Conservation (phyloP, 2,888 invertebrate genomes). For the Podabrus alpinus region DNA sequence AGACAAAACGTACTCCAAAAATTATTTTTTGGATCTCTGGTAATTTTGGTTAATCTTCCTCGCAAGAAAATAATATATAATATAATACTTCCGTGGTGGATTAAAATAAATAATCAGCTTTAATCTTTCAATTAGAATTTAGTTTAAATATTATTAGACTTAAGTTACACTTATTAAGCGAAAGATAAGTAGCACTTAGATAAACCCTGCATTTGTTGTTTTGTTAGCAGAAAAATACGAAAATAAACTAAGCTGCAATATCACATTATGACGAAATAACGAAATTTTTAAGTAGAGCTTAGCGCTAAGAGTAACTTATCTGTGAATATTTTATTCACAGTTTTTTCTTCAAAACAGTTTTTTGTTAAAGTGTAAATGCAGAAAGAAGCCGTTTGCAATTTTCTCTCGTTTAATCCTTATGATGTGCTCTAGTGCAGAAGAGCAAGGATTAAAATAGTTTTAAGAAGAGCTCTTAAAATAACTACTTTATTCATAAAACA, state of each 20-base stretch:
- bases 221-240: no score
- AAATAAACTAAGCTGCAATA: no score
- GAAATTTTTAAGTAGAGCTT: not conserved
- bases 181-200: not conserved
- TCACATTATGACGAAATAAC: no score
- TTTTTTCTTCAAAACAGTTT: not conserved
- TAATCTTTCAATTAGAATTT: no score
- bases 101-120: no score
- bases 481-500: not conserved
- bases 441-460: not conserved
- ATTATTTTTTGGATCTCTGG: no score
- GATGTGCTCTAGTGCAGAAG: not conserved
- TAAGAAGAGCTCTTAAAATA: not conserved
- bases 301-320: not conserved
- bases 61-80: no score
- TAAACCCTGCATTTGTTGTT: not conserved
- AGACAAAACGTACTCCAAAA: no score
- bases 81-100: no score
- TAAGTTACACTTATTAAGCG: not conserved
- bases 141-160: no score
- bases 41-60: no score
- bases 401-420: not conserved
- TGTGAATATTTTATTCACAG: not conserved
- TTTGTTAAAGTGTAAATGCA: not conserved
- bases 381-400: not conserved